Percentiles rank a stretch among this genome's conserved stretches.
phyloP scores from a whole-genome alignment of 2,113 vertebrate genomes.

The Regulus satrapa region DNA sequence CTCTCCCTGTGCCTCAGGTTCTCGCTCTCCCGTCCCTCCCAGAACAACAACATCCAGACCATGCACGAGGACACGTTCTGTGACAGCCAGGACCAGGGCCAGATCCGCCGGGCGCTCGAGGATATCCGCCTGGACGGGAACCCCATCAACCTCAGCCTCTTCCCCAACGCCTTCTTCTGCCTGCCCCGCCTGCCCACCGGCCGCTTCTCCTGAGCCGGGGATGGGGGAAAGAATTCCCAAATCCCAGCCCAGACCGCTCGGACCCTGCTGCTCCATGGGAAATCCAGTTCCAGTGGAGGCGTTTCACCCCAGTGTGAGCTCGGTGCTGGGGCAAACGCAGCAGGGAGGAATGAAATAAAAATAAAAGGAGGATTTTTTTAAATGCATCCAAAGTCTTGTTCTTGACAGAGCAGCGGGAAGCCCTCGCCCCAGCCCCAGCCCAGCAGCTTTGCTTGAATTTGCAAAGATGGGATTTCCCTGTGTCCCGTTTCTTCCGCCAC shows the following conservation, averaged over 20 bases:
- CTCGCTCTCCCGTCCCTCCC: accelerated
- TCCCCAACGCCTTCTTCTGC: constrained; percentile 75
- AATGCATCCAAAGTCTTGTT: neutral
- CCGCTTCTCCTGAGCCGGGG: constrained; percentile 43
- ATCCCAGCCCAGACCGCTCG: neutral
- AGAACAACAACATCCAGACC: constrained; percentile 82
- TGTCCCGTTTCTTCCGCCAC: accelerated
- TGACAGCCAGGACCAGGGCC: constrained; percentile 52
- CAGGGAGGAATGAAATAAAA: neutral
- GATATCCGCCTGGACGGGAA: constrained; percentile 82
- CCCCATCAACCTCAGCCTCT: constrained; percentile 79
- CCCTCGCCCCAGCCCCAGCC: neutral
- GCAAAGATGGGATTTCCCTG: neutral
- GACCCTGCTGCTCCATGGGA: neutral
- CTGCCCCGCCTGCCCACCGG: constrained; percentile 80
- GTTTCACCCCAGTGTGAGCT: neutral
- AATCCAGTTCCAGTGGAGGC: accelerated
- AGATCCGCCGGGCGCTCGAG: constrained; percentile 72
- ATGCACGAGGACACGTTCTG: constrained; percentile 78
- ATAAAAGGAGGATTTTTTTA: neutral
- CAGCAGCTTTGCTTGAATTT: neutral
- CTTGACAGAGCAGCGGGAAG: too few species aligned
- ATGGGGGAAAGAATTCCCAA: accelerated
- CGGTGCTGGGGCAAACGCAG: accelerated
- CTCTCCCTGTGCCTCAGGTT: accelerated